These are phyloP conservation scores for Ctenopoma kingsleyae DNA, from an alignment of 2,797 vertebrate genomes.

Conservation along the genomic window DNA sequence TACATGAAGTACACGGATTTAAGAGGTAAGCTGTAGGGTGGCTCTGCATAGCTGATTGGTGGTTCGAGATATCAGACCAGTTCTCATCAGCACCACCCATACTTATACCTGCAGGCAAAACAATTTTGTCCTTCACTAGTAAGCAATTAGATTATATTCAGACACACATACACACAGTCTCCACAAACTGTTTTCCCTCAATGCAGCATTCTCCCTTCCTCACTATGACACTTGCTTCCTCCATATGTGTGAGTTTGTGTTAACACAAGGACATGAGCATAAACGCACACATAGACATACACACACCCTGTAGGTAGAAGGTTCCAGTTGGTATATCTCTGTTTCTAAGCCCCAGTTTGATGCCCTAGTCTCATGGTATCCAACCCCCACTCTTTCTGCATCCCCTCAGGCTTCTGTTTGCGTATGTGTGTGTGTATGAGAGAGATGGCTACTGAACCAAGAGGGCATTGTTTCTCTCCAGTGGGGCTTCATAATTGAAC, in stretches of 20 bases:
- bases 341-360: slow-evolving; percentile 82
- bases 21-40: slow-evolving; percentile 51
- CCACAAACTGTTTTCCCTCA: slow-evolving; percentile 56
- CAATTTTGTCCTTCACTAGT: slow-evolving; percentile 78
- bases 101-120: slow-evolving; percentile 72
- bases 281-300: slow-evolving; percentile 44
- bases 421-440: slow-evolving; percentile 36
- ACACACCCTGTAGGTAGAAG: slow-evolving; percentile 77
- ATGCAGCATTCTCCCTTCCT: slow-evolving; percentile 65
- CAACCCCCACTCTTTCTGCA: slow-evolving; percentile 82
- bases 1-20: slow-evolving; percentile 35
- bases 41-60: slow-evolving; percentile 63
- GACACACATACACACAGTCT: slow-evolving; percentile 66
- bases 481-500: slow-evolving; percentile 78
- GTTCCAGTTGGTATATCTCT: slow-evolving; percentile 84
- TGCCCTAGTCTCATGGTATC: slow-evolving; percentile 83
- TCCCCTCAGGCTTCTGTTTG: slow-evolving; percentile 69
- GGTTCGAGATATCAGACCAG: slow-evolving; percentile 81
- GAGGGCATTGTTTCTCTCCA: slow-evolving; percentile 85
- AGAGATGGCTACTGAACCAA: slow-evolving; percentile 81
- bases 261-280: slow-evolving; percentile 64
- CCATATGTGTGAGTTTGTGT: slow-evolving; percentile 78
- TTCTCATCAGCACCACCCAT: slow-evolving; percentile 74
- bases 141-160: slow-evolving; percentile 83
- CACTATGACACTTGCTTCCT: slow-evolving; percentile 73